These are phyloP conservation scores for Beris morrisii DNA, from an alignment of 2,888 invertebrate genomes.

Conservation along the genomic window DNA sequence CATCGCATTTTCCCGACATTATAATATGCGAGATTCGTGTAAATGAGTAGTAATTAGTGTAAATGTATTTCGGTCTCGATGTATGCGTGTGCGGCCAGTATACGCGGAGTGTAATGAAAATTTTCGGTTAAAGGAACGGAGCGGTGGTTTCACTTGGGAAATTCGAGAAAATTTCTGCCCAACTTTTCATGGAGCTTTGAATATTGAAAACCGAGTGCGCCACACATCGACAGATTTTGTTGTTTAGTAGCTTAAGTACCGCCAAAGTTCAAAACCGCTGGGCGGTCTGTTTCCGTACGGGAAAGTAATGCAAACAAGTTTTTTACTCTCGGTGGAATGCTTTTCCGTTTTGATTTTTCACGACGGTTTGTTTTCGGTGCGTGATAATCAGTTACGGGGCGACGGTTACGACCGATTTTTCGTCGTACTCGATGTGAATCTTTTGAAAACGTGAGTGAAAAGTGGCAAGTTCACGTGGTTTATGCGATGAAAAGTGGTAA, in stretches of 20 bases:
- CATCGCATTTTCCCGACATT: constrained; percentile 22
- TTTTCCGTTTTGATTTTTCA: constrained; percentile 15
- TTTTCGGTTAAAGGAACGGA: constrained; percentile 30
- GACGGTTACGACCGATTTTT: constrained; percentile 17
- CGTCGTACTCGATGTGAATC: constrained; percentile 1
- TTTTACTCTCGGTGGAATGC: constrained; percentile 18
- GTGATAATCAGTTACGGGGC: constrained; percentile 24
- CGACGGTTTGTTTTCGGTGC: constrained; percentile 20
- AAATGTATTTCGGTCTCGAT: constrained; percentile 22
- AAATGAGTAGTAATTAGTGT: constrained; percentile 32
- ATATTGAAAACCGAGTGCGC: constrained; percentile 14
- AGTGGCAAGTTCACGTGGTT: neutral
- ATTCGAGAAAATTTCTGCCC: constrained; percentile 10
- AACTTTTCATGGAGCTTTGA: constrained; percentile 8
- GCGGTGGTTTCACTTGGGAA: constrained; percentile 17
- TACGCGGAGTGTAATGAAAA: constrained; percentile 26
- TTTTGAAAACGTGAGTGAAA: constrained; percentile 6
- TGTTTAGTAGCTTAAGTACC: constrained; percentile 9
- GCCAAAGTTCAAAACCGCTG: constrained; percentile 31
- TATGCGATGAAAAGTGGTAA: neutral
- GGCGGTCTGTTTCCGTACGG: constrained; percentile 25
- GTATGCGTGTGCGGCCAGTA: constrained; percentile 12
- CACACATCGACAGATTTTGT: constrained; percentile 15
- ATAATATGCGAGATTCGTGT: constrained; percentile 3
- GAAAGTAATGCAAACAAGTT: constrained; percentile 15